Base-by-base conservation (phyloP, 2,888 invertebrate genomes). In the Hypomecis atomaria region DNA sequence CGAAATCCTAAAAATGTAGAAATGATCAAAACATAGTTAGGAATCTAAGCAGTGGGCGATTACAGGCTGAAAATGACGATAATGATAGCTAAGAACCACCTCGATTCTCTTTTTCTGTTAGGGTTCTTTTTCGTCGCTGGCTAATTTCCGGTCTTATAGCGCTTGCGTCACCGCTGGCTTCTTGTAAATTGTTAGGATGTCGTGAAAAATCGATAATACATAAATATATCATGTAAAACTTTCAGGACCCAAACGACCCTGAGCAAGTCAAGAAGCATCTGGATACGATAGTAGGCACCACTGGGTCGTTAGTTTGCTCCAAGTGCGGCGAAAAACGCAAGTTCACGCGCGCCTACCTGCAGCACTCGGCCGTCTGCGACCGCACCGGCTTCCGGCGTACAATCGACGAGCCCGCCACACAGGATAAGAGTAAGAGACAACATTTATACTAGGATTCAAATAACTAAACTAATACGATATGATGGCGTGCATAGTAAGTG, bases 301-400 rank as follows among this genome's bases (percentile, higher is more conserved):
- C 52, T 6, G 71, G 71, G 7, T 13, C 40, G 43, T 44, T 71
- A 44, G 44, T 58, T 4, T 71, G 71, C 42, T 44, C 9, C n/a
- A 66, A 63, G 9, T 71, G 71, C 53, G 70, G 70, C 7, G 47
- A 57, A 5, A 6, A 44, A 0, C 56, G 69, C n/a, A 67, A 61
- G 33, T 53, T 57, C 38, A 65, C 58, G 9, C 61, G 57, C 23
- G 54, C 59, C 5, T 71, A 62, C 53, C 11, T 61, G n/a, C 62
- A 53, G 43, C 71, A 71, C n/a, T 9, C 60, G 0, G n/a, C 7
- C 7, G 71, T 58, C 8, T 70, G 71, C 59, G 52, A 64, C 33
- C 62, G 6, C 0, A 62, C 62, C 23, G 61, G 71, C 11, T 69
- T 62, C 49, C 56, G 65, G 11, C 48, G 59, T 5, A 43, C 67